These are phyloP conservation scores for Aleadryas rufinucha DNA, from an alignment of 2,113 vertebrate genomes.

Conservation along the genomic window DNA sequence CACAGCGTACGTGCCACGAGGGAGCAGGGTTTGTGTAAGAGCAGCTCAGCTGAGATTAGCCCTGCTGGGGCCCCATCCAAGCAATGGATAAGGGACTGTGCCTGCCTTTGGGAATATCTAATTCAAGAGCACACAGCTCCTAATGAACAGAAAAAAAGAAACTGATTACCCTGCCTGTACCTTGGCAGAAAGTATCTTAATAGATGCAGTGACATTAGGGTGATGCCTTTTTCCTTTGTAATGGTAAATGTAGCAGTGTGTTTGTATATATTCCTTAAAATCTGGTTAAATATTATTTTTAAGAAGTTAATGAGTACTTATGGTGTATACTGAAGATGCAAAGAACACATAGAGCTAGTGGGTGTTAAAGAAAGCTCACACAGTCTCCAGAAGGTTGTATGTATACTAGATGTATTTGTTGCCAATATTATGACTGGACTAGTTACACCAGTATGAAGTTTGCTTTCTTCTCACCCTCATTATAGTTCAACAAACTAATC, in stretches of 20 bases:
- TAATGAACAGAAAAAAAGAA: background rate
- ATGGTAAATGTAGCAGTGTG: background rate
- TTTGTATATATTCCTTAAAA: background rate
- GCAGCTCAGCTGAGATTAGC: background rate
- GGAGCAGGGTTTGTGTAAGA: background rate
- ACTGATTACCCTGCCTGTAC: background rate
- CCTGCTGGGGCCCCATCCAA: background rate
- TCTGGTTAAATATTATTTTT: background rate
- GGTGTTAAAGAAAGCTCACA: background rate
- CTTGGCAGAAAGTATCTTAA: background rate
- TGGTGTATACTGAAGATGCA: background rate
- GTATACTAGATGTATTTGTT: background rate
- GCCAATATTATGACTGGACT: constrained; percentile 5
- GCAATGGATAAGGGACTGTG: background rate
- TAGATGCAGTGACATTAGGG: background rate
- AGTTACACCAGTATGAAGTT: background rate
- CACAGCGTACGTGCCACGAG: rapidly evolving
- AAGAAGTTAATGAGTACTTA: background rate
- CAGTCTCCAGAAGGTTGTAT: background rate
- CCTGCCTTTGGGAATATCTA: background rate
- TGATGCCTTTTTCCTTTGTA: background rate
- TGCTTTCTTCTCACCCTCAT: constrained; percentile 18
- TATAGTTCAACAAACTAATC: constrained; percentile 38
- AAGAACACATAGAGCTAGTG: background rate
- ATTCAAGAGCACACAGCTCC: background rate